These are phyloP conservation scores for Drosophila subpulchrella DNA, from an alignment of 1,140 invertebrate species.

Conservation along the genomic window DNA sequence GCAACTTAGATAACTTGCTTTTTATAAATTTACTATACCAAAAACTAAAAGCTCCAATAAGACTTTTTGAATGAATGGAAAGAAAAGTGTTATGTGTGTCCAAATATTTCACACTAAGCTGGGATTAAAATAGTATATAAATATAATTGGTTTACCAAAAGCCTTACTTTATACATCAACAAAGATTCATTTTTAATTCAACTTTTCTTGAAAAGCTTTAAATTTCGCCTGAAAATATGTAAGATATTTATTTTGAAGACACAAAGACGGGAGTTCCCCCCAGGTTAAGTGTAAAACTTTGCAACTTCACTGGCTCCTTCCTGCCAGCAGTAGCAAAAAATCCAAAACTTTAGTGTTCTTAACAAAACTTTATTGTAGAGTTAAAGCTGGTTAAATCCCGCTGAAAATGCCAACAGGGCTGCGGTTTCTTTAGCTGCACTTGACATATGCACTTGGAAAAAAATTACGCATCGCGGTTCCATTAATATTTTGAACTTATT, in stretches of 20 bases:
- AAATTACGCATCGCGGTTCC: background rate
- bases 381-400: conserved; percentile 8
- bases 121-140: background rate
- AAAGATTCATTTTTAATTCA: background rate
- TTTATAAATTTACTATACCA: background rate
- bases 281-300: background rate
- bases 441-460: conserved; percentile 17
- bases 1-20: background rate
- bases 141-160: background rate
- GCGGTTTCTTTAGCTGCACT: conserved; percentile 13
- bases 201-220: background rate
- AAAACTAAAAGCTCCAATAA: background rate
- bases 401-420: conserved; percentile 7
- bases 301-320: background rate
- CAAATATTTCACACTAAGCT: background rate
- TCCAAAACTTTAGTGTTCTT: background rate
- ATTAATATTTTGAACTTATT: background rate
- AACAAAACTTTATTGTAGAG: conserved; percentile 1
- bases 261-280: background rate
- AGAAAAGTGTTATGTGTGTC: background rate
- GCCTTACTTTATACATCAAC: background rate
- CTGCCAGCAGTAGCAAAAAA: background rate
- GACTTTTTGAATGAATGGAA: background rate
- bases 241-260: background rate
- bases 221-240: background rate